A percentile compares a stretch with the other conserved stretches of the same genome.
These are phyloP conservation scores for Lutraria rhynchaena DNA, from an alignment of 1,140 invertebrate genomes.

Conservation along the genomic window DNA sequence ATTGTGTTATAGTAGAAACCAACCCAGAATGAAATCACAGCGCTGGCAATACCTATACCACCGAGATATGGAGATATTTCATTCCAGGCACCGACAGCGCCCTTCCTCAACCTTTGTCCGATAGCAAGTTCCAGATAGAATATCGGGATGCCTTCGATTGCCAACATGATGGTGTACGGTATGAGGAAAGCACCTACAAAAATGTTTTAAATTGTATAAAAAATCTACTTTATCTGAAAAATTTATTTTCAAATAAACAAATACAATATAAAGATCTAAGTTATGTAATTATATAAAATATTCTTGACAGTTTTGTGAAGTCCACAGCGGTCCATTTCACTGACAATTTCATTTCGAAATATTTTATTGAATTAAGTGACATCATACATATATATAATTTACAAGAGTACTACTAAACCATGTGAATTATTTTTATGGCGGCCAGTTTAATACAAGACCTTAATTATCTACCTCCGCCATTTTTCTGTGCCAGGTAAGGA, in stretches of 20 bases:
- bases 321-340: too few relatives aligned
- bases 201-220: too few relatives aligned
- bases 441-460: neutral
- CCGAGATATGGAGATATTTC: conserved; percentile 60
- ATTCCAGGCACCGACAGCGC: conserved; percentile 61
- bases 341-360: neutral
- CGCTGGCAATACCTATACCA: conserved; percentile 97
- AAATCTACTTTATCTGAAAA: too few relatives aligned
- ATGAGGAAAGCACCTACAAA: conserved; percentile 73
- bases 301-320: too few relatives aligned
- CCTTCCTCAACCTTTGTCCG: conserved; percentile 64
- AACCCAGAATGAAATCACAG: conserved; percentile 97
- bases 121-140: conserved; percentile 66
- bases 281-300: too few relatives aligned
- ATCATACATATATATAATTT: neutral
- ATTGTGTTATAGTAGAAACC: conserved; percentile 99
- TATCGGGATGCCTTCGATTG: conserved; percentile 67
- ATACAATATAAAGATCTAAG: too few relatives aligned
- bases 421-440: neutral
- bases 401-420: neutral
- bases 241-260: too few relatives aligned
- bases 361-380: neutral
- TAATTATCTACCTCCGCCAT: conserved; percentile 94
- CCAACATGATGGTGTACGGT: conserved; percentile 70
- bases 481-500: conserved; percentile 95